These are phyloP conservation scores for Dipodomys merriami DNA, from an alignment of 2,113 vertebrate genomes.

Conservation along the genomic window DNA sequence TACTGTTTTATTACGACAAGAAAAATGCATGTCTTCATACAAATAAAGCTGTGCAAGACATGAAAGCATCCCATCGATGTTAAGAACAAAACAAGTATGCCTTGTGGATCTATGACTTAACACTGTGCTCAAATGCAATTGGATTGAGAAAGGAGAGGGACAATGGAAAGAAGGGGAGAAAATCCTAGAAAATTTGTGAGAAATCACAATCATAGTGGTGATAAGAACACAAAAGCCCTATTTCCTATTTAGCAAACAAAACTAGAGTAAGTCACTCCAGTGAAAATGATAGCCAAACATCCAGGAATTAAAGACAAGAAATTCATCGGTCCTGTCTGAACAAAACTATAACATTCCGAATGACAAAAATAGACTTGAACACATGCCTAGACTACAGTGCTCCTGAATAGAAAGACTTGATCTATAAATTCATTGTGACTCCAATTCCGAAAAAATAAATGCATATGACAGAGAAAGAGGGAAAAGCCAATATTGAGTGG, in stretches of 20 bases:
- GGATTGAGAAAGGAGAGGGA: not conserved
- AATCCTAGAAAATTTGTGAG: constrained; percentile 22
- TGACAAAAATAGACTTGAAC: constrained; percentile 4
- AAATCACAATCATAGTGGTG: not conserved
- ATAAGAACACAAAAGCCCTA: constrained; percentile 5
- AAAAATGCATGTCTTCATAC: constrained; percentile 58
- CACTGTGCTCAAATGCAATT: not conserved
- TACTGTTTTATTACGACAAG: constrained; percentile 50
- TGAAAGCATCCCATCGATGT: not conserved
- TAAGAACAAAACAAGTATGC: not conserved
- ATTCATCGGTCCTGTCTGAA: not conserved
- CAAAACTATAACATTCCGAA: not conserved
- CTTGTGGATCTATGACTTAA: not conserved
- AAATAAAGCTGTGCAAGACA: constrained; percentile 9
- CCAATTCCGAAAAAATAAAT: not conserved
- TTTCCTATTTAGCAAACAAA: not conserved
- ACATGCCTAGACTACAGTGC: not conserved
- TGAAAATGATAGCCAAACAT: not conserved
- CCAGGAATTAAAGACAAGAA: not conserved
- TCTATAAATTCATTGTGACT: not conserved
- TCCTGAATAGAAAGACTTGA: not conserved
- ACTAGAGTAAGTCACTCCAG: not conserved
- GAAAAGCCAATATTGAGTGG: not conserved
- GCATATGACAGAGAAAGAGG: not conserved
- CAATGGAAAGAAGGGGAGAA: not conserved